Percentiles rank a stretch among this genome's conserved stretches.
Conservation (phyloP, 2,888 invertebrate species). For the Tipula lateralis region DNA sequence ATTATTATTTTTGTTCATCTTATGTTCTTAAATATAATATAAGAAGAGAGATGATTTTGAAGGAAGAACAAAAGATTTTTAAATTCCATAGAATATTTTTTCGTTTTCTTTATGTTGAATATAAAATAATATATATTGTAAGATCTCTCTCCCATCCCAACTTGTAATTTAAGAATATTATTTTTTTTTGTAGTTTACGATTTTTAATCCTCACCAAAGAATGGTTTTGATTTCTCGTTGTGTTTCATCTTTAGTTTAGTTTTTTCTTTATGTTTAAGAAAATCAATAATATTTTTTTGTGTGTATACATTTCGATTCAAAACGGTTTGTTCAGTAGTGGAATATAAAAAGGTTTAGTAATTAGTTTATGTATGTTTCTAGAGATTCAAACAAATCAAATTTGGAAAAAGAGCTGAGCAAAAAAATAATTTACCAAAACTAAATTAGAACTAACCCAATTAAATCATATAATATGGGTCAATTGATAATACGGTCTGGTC, state of each 20-base stretch:
- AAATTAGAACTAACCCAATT: neutral
- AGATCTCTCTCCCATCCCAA: constrained; percentile 24
- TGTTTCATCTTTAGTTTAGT: neutral
- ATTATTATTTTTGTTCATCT: neutral
- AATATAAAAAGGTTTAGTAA: neutral
- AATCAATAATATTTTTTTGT: neutral
- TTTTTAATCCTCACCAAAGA: constrained; percentile 24
- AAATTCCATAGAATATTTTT: neutral
- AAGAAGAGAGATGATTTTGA: constrained; percentile 13
- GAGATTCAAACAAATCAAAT: neutral
- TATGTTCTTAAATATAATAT: neutral
- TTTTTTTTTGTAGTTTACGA: constrained; percentile 2
- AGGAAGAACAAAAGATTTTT: constrained; percentile 13
- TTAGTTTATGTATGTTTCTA: neutral
- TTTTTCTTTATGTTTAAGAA: neutral
- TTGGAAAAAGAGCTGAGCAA: neutral
- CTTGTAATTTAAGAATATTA: neutral
- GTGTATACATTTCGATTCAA: neutral
- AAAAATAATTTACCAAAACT: neutral
- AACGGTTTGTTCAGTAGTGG: neutral
- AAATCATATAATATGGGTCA: neutral
- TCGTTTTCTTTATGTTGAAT: neutral
- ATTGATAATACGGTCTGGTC: neutral
- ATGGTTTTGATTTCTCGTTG: constrained; percentile 1
- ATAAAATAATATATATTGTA: neutral